phyloP scores from a whole-genome alignment of 2,888 invertebrate species.

The Palloptera scutellata region DNA sequence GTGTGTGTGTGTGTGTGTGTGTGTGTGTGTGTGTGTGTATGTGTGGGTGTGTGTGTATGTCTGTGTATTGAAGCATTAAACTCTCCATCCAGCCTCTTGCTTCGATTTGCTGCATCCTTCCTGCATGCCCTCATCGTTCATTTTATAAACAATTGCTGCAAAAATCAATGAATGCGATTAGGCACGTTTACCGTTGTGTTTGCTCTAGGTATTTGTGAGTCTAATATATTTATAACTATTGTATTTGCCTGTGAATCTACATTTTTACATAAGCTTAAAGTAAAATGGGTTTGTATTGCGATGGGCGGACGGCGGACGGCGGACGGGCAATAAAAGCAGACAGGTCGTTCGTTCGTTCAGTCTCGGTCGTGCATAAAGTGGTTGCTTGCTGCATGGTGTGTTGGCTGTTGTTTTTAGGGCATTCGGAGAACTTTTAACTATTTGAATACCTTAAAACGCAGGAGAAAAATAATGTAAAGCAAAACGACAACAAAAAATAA shows the following conservation, averaged over 20 bases:
- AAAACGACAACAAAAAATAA: too few relatives aligned
- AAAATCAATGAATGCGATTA: conserved; percentile 58
- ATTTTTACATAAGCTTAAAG: background rate
- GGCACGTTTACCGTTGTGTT: conserved; percentile 54
- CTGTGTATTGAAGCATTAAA: conserved; percentile 6
- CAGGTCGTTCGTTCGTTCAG: too few relatives aligned
- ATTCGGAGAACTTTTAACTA: background rate
- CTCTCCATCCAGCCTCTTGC: conserved; percentile 11
- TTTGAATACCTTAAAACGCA: too few relatives aligned
- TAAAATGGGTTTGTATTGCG: background rate
- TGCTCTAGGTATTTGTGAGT: conserved; percentile 36
- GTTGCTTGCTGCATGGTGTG: background rate
- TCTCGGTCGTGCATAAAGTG: too few relatives aligned
- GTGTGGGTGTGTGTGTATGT: conserved; percentile 2
- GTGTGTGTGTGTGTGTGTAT: conserved; percentile 1
- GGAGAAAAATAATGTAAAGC: too few relatives aligned
- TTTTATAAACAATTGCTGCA: background rate
- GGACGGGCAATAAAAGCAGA: too few relatives aligned
- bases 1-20: too few relatives aligned
- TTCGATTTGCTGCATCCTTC: too few relatives aligned
- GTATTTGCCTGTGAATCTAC: background rate
- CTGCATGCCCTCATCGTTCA: too few relatives aligned
- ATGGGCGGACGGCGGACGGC: background rate
- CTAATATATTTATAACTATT: conserved; percentile 5
- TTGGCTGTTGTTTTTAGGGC: background rate